Percentiles rank a stretch among this genome's conserved stretches.
phyloP scores from a whole-genome alignment of 2,113 vertebrate species.

The Salminus brasiliensis region DNA sequence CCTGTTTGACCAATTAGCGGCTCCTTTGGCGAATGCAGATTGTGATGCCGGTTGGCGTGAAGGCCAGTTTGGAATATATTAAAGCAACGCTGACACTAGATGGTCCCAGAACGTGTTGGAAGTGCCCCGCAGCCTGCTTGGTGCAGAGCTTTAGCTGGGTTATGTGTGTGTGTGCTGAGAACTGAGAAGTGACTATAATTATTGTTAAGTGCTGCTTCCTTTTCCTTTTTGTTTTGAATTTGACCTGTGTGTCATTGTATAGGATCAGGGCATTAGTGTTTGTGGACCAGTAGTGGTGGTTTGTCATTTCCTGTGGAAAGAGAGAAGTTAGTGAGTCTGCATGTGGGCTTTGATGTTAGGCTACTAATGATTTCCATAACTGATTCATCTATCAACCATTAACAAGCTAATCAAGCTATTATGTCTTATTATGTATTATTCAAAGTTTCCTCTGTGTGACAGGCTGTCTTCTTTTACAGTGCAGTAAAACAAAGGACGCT shows the following conservation, averaged over 20 bases:
- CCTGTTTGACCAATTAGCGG: conserved; percentile 32
- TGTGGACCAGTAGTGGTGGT: too few species aligned
- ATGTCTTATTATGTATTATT: too few species aligned
- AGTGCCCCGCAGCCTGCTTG: conserved; percentile 22
- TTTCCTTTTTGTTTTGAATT: not conserved
- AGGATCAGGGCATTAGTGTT: conserved; percentile 21
- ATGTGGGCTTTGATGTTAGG: not conserved
- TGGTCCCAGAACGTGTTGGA: conserved; percentile 32
- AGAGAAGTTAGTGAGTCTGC: not conserved
- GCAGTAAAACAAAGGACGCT: too few species aligned
- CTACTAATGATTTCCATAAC: not conserved
- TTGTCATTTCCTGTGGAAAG: not conserved
- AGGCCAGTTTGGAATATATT: not conserved
- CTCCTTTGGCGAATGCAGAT: conserved; percentile 38
- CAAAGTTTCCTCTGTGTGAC: too few species aligned
- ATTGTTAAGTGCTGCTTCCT: conserved; percentile 25
- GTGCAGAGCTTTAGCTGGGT: conserved; percentile 19
- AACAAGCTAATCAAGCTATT: too few species aligned
- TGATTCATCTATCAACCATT: too few species aligned
- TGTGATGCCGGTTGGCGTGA: not conserved
- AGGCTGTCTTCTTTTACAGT: too few species aligned
- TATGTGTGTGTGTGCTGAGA: conserved; percentile 23
- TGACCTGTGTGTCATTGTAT: conserved; percentile 21
- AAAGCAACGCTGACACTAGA: conserved; percentile 28
- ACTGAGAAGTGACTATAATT: conserved; percentile 33